A percentile compares a stretch with the other conserved stretches of the same genome.
Evolutionary conservation across 2,888 invertebrate genomes (phyloP).

Genomic region (Mesorhabditis spiculigera): DNA sequence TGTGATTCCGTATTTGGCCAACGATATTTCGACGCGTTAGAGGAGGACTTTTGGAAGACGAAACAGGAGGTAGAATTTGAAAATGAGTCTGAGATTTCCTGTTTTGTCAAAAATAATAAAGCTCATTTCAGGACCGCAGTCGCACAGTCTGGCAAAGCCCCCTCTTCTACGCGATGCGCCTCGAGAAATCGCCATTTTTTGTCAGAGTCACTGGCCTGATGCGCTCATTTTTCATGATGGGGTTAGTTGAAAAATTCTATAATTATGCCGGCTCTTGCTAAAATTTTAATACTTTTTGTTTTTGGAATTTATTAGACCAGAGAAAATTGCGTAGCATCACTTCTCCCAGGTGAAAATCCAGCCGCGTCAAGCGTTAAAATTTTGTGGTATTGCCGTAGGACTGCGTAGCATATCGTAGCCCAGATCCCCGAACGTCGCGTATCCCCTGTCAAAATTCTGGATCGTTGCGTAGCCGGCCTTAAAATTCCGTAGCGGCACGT

Average conservation of each 20-base stretch:
- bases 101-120: not conserved
- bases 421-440: too few species aligned
- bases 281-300: too few species aligned
- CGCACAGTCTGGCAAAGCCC: slow-evolving; percentile 18
- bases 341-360: too few species aligned
- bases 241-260: not conserved
- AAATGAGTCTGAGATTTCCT: not conserved
- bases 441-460: too few species aligned
- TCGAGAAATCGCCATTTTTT: slow-evolving; percentile 19
- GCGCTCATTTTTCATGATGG: slow-evolving; percentile 22
- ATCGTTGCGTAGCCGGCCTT: too few species aligned
- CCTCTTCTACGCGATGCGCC: slow-evolving; percentile 15
- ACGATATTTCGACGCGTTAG: slow-evolving; percentile 14
- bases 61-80: not conserved
- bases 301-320: too few species aligned
- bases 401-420: too few species aligned
- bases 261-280: too few species aligned
- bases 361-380: too few species aligned
- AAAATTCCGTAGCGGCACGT: too few species aligned
- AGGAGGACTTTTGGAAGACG: slow-evolving; percentile 12
- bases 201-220: slow-evolving; percentile 17
- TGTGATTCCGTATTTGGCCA: slow-evolving; percentile 18
- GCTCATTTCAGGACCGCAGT: not conserved
- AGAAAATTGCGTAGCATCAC: too few species aligned
- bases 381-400: too few species aligned